Percentiles rank a stretch among this genome's conserved stretches.
phyloP scores from a whole-genome alignment of 2,113 vertebrate genomes.

The Sisor rabdophorus region DNA sequence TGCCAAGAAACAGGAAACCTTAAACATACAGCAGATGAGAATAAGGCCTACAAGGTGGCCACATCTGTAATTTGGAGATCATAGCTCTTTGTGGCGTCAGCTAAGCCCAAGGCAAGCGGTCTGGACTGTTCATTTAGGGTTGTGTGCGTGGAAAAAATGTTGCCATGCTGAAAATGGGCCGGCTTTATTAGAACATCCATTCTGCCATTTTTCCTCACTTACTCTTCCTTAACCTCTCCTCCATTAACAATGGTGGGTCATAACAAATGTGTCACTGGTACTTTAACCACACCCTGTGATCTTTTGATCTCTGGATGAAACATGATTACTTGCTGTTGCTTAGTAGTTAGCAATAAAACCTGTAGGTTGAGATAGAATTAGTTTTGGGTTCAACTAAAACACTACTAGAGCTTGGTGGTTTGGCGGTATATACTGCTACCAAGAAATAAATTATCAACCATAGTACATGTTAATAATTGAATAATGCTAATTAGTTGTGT shows the following conservation, averaged over 20 bases:
- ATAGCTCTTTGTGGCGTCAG: slow-evolving; percentile 6
- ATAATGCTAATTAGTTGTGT: too few species aligned
- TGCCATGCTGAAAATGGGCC: neutral
- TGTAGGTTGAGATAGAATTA: neutral
- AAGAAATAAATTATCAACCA: too few species aligned
- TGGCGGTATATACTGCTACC: too few species aligned
- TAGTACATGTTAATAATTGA: too few species aligned
- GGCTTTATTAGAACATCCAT: slow-evolving; percentile 2
- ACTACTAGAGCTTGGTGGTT: neutral
- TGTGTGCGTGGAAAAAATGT: slow-evolving; percentile 9
- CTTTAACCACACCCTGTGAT: neutral
- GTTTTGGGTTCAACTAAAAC: neutral
- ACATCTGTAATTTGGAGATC: slow-evolving; percentile 39
- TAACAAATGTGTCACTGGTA: slow-evolving; percentile 4
- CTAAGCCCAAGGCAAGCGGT: slow-evolving; percentile 10
- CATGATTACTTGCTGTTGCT: neutral
- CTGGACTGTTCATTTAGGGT: slow-evolving; percentile 14
- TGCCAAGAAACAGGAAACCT: slow-evolving; percentile 31
- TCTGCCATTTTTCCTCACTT: neutral
- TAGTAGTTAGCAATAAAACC: neutral
- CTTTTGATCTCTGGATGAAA: neutral
- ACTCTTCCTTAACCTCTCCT: neutral
- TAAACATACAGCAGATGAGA: slow-evolving; percentile 40
- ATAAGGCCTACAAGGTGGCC: slow-evolving; percentile 34
- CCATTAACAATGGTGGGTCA: too few species aligned